Conservation (phyloP, 2,113 vertebrate genomes). For the Podilymbus podiceps region DNA sequence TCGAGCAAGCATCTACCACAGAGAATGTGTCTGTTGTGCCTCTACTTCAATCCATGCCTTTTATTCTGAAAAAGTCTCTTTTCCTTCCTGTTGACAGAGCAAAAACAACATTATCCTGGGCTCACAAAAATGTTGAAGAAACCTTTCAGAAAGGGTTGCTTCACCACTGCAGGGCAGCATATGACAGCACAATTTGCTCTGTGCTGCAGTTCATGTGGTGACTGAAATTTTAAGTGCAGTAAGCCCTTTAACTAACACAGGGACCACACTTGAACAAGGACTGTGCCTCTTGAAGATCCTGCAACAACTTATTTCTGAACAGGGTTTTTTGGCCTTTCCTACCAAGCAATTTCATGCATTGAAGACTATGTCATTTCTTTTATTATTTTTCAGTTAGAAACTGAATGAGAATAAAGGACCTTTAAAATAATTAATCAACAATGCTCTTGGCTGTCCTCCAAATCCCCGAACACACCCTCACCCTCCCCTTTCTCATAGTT, state of each 20-base stretch:
- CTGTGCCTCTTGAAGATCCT: background rate
- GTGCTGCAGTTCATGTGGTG: background rate
- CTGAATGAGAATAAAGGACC: background rate
- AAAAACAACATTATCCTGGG: background rate
- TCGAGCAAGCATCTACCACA: background rate
- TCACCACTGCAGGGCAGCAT: background rate
- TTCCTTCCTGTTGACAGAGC: background rate
- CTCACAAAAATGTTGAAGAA: background rate
- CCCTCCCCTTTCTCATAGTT: background rate
- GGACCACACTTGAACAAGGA: background rate
- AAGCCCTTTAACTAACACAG: background rate
- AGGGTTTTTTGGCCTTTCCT: background rate
- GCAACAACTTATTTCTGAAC: background rate
- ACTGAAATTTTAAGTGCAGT: background rate
- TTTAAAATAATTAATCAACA: slow-evolving; percentile 24
- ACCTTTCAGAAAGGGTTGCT: background rate
- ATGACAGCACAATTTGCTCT: background rate
- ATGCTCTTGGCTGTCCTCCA: background rate
- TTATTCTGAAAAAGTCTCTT: background rate
- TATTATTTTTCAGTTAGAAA: background rate
- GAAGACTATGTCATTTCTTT: background rate
- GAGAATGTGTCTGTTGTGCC: background rate
- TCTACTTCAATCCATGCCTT: background rate
- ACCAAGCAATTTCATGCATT: background rate
- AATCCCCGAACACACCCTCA: background rate